phyloP scores from a whole-genome alignment of 2,888 invertebrate species.

The Esperia sulphurella region DNA sequence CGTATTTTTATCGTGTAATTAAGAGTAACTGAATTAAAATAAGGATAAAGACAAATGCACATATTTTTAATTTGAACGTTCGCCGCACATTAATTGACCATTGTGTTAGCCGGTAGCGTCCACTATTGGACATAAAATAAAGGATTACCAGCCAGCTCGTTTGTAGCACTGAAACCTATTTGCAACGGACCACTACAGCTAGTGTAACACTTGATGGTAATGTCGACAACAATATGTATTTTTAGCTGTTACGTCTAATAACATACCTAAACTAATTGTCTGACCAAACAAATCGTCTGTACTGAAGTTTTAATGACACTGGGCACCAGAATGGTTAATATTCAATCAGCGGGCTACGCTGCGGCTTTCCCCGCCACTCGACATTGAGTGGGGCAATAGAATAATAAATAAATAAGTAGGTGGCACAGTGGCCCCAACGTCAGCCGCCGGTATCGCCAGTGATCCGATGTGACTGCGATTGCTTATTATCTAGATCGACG shows the following conservation, averaged over 20 bases:
- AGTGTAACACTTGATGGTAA: no score
- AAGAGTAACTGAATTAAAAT: no score
- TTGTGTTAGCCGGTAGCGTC: no score
- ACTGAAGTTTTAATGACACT: constrained; percentile 28
- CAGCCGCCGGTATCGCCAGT: constrained; percentile 10
- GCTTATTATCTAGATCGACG: constrained; percentile 2
- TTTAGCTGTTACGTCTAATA: background rate
- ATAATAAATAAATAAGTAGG: constrained; percentile 68
- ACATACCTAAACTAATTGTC: background rate
- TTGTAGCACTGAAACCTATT: no score
- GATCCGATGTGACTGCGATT: constrained; percentile 27
- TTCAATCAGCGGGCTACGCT: constrained; percentile 62
- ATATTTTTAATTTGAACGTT: no score
- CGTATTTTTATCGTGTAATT: no score
- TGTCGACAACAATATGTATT: no score
- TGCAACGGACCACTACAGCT: no score
- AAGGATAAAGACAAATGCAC: no score
- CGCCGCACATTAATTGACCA: no score
- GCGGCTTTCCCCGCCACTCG: constrained; percentile 59
- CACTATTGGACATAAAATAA: no score
- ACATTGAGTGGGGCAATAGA: constrained; percentile 65
- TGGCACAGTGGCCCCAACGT: constrained; percentile 21
- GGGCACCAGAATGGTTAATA: constrained; percentile 53
- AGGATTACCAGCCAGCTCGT: no score
- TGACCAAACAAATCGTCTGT: constrained; percentile 22